Evolutionary conservation across 2,113 vertebrate genomes (phyloP).

Genomic region (Lipotes vexillifer): DNA sequence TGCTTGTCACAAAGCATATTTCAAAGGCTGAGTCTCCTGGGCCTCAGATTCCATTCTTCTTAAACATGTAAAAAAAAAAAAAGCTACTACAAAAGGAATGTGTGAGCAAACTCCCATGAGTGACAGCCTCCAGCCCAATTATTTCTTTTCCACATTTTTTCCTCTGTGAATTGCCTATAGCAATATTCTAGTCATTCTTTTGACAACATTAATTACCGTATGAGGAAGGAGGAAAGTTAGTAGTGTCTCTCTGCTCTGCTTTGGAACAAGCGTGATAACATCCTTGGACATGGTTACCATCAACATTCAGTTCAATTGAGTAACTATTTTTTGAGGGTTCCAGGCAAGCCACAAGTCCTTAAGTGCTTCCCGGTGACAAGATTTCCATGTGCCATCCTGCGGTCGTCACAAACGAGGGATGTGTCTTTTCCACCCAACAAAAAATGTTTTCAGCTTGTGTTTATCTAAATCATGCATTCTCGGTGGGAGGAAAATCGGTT

Average conservation of each 20-base stretch:
- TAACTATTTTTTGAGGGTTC: background rate
- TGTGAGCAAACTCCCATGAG: background rate
- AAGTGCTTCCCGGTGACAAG: background rate
- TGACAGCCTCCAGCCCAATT: background rate
- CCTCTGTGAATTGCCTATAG: background rate
- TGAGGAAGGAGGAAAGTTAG: background rate
- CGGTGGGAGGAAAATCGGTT: accelerated
- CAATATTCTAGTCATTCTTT: accelerated
- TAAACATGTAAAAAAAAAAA: background rate
- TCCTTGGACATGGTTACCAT: background rate
- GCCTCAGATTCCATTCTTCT: background rate
- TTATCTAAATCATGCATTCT: background rate
- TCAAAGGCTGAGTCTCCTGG: background rate
- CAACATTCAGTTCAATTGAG: background rate
- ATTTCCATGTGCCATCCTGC: background rate
- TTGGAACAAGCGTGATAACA: background rate
- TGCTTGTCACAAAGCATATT: background rate
- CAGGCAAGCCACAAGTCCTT: background rate
- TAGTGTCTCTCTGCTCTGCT: background rate
- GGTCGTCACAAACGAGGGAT: background rate
- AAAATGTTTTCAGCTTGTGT: background rate
- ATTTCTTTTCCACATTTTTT: background rate
- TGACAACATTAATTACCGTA: background rate
- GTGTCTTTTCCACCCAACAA: background rate
- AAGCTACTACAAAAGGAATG: background rate